Evolutionary conservation across 2,797 vertebrate species (phyloP).

Genomic region (Chromis chromis): DNA sequence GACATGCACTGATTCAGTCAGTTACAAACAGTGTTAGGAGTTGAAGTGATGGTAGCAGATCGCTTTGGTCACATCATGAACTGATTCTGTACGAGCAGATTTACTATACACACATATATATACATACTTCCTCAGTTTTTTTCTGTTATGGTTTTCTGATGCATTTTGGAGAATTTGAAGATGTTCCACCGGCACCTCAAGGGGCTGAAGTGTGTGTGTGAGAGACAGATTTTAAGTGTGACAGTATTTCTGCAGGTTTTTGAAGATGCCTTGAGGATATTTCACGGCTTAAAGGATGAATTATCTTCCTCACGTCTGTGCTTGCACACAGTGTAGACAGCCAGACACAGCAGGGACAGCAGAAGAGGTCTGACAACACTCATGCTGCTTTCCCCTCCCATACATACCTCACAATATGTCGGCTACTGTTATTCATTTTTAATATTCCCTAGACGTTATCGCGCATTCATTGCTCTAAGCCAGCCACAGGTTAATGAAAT

Average conservation of each 20-base stretch:
- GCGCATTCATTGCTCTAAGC: background rate
- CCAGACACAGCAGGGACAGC: slow-evolving; percentile 21
- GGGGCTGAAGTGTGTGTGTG: slow-evolving; percentile 2
- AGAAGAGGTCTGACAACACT: slow-evolving; percentile 22
- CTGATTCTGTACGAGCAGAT: slow-evolving; percentile 3
- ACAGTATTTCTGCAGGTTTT: slow-evolving; percentile 47
- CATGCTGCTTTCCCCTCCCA: background rate
- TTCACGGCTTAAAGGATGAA: slow-evolving; percentile 48
- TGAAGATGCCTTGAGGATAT: slow-evolving; percentile 54
- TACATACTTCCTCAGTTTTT: background rate
- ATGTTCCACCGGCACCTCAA: slow-evolving; percentile 5
- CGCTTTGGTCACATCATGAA: slow-evolving; percentile 33
- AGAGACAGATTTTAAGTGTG: slow-evolving; percentile 32
- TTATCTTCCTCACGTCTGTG: slow-evolving; percentile 39
- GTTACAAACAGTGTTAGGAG: background rate
- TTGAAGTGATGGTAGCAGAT: slow-evolving; percentile 21
- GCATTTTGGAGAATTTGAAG: slow-evolving; percentile 25
- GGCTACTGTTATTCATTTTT: background rate
- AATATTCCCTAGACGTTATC: slow-evolving; percentile 9
- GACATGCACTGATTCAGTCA: background rate
- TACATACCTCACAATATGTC: slow-evolving; percentile 9
- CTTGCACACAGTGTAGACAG: slow-evolving; percentile 39
- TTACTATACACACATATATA: slow-evolving; percentile 12
- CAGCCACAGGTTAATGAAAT: slow-evolving; percentile 17
- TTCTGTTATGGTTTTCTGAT: background rate